Conservation (phyloP, 1,140 invertebrate genomes). For the Lineus longissimus region DNA sequence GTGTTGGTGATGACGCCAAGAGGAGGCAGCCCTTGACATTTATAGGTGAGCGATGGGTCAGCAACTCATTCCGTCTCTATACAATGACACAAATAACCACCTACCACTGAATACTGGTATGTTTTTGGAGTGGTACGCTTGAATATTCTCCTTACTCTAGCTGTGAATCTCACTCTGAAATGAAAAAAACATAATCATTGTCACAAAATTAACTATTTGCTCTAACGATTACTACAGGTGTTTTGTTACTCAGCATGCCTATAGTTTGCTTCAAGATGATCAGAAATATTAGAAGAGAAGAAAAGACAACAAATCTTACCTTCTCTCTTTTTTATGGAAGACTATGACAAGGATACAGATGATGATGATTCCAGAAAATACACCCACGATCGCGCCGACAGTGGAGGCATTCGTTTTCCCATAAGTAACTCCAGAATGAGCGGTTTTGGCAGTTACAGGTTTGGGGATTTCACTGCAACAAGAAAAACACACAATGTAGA, state of each 20-base stretch:
- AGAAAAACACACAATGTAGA: not conserved
- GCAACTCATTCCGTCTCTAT: no score
- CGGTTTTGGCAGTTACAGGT: no score
- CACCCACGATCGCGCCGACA: slow-evolving; percentile 26
- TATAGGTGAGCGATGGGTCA: no score
- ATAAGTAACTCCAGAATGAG: not conserved
- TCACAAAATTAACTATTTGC: slow-evolving; percentile 16
- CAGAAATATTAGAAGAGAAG: not conserved
- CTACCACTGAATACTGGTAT: no score
- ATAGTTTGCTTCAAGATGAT: not conserved
- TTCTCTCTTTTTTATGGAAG: slow-evolving; percentile 40
- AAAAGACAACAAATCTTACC: slow-evolving; percentile 20
- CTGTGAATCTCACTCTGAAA: not conserved
- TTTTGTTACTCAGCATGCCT: not conserved
- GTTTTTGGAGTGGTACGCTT: no score
- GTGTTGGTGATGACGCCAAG: no score
- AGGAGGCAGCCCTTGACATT: no score
- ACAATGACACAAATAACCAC: no score
- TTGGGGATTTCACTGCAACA: no score
- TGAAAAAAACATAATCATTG: not conserved
- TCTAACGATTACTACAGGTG: slow-evolving; percentile 7
- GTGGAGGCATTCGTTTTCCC: slow-evolving; percentile 18
- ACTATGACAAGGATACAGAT: slow-evolving; percentile 33
- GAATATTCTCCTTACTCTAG: no score
- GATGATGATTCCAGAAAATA: slow-evolving; percentile 28